A percentile compares a stretch with the other conserved stretches of the same genome.
These are phyloP conservation scores for Drosophila merina DNA, from an alignment of 2,888 invertebrate genomes.

Conservation along the genomic window DNA sequence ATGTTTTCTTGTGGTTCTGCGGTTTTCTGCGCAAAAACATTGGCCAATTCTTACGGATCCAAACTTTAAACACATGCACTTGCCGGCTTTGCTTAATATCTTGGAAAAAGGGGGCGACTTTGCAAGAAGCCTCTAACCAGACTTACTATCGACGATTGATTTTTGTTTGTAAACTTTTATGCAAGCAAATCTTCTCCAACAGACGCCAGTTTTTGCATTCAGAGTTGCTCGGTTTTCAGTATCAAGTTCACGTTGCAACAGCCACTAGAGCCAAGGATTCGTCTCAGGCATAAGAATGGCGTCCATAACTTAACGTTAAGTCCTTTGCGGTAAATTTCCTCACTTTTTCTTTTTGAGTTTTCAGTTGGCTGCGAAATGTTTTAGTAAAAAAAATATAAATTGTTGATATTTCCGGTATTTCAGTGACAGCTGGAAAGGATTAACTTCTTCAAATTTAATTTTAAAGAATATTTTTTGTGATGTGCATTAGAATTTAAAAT, in stretches of 20 bases:
- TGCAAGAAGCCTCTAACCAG: conserved; percentile 14
- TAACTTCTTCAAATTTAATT: too few species aligned
- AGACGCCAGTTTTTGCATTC: conserved; percentile 3
- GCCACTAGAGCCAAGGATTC: conserved; percentile 38
- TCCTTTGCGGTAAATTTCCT: not conserved
- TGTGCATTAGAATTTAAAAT: too few species aligned
- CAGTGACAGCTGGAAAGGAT: not conserved
- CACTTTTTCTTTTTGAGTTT: not conserved
- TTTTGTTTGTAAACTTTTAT: conserved; percentile 66
- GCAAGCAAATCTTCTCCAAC: conserved; percentile 55
- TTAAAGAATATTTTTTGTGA: too few species aligned
- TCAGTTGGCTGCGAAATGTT: not conserved
- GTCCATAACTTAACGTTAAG: conserved; percentile 14
- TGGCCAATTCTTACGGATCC: conserved; percentile 27
- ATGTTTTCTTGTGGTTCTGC: conserved; percentile 36
- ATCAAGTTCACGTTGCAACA: conserved; percentile 64
- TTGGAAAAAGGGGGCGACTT: conserved; percentile 20
- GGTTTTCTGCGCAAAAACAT: conserved; percentile 43
- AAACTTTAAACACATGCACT: conserved; percentile 31
- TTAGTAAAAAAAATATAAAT: not conserved
- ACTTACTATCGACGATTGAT: conserved; percentile 57
- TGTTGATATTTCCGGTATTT: not conserved
- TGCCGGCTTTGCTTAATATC: conserved; percentile 25
- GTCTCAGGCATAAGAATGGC: conserved; percentile 18
- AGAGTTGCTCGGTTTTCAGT: conserved; percentile 56